Evolutionary conservation across 2,888 invertebrate genomes (phyloP).

Genomic region (Dexiosoma caninum): DNA sequence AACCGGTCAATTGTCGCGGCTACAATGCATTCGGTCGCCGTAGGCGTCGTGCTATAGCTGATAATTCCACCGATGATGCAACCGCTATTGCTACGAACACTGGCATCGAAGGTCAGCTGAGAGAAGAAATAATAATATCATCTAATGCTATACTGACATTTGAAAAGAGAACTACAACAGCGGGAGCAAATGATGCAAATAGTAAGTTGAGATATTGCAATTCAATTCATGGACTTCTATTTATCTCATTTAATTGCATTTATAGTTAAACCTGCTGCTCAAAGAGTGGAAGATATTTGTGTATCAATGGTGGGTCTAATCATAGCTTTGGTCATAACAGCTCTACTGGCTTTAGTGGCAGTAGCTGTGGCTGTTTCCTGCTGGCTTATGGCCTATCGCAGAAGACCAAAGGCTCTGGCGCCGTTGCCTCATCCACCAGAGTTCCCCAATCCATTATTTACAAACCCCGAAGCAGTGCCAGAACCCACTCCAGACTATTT

Average conservation of each 20-base stretch:
- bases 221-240: background rate
- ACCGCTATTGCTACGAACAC: conserved; percentile 81
- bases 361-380: conserved; percentile 96
- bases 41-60: conserved; percentile 81
- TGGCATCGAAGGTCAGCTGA: conserved; percentile 86
- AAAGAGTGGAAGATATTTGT: conserved; percentile 89
- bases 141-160: conserved; percentile 94
- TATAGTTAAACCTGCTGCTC: conserved; percentile 77
- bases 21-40: conserved; percentile 93
- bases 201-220: conserved; percentile 78
- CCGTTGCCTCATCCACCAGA: conserved; percentile 96
- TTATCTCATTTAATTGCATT: conserved; percentile 21
- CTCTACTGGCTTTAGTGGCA: conserved; percentile 92
- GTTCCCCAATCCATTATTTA: conserved; percentile 95
- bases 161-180: conserved; percentile 82
- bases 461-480: conserved; percentile 87
- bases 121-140: conserved; percentile 95
- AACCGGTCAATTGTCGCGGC: conserved; percentile 95
- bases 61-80: conserved; percentile 75
- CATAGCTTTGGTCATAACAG: conserved; percentile 94
- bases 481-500: conserved; percentile 91
- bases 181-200: conserved; percentile 88
- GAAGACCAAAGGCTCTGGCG: conserved; percentile 90
- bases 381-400: conserved; percentile 95
- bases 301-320: conserved; percentile 96